Evolutionary conservation across 2,113 vertebrate genomes (phyloP), one percentile per base, ranked within the genome.

Genomic region (Heliornis fulica): DNA sequence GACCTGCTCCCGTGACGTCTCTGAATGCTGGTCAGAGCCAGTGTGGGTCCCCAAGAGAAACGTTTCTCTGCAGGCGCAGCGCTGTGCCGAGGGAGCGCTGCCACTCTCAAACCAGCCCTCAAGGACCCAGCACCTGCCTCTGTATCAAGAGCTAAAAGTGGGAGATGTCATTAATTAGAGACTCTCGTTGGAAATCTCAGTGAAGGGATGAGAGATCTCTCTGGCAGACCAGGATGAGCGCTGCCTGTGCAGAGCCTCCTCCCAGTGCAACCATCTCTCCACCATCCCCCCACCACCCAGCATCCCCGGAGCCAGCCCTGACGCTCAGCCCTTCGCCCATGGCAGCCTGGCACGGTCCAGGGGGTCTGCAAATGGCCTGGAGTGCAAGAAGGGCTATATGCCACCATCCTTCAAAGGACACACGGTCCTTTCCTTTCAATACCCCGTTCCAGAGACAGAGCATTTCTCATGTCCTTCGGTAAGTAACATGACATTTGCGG

Each of bases 131-230:
- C 92, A 84, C 59, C 90, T 83, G 77, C 7, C 83, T 40, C 48
- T 6, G 64, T 4, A 64, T 26, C 69, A 29, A 5, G 64, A 88
- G 80, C 91, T 80, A 83, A n/a, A n/a, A 56, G 38, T 5, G 40
- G 23, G 89, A 95, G 64, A 71, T 68, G 89, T 25, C 90, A 77
- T 87, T 92, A 83, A 94, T 88, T 72, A 96, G 79, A 82, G 76
- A 20, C 56, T 61, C 71, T 63, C 5, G 10, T 3, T 45, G 68
- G 84, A 48, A 57, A 77, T 40, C 74, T n/a, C 70, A 69, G 65
- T 22, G 87, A 86, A 86, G 69, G 70, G 78, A 56, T 5, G 69
- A 34, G 82, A 78, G 32, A 18, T 22, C 29, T 45, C 48, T 50
- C 22, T 19, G 77, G 38, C 77, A 66, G 50, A 36, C 87, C 60